These are phyloP conservation scores for Tinamus guttatus DNA, from an alignment of 2,113 vertebrate species.

Conservation along the genomic window DNA sequence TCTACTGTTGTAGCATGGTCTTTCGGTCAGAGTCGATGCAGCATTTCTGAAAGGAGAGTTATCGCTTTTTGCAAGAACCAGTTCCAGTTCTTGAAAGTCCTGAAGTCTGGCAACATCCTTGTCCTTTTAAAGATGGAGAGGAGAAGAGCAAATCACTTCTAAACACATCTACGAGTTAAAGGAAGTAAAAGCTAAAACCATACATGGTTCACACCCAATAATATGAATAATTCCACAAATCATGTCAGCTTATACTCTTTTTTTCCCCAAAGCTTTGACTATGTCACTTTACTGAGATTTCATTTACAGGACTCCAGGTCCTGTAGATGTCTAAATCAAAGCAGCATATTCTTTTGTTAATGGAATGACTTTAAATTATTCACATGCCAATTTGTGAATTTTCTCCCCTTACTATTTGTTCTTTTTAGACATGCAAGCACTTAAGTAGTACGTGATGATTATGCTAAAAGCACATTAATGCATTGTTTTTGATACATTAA, in stretches of 20 bases:
- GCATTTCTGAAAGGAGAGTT: slow-evolving; percentile 75
- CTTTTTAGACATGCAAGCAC: background rate
- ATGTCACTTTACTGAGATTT: background rate
- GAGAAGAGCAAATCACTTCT: background rate
- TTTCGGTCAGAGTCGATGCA: slow-evolving; percentile 67
- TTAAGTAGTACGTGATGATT: background rate
- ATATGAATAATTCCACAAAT: background rate
- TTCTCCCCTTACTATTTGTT: background rate
- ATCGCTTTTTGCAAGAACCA: slow-evolving; percentile 81
- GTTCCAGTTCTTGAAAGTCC: slow-evolving; percentile 92
- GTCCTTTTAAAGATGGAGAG: slow-evolving; percentile 77
- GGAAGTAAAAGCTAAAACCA: background rate
- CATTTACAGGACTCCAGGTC: background rate
- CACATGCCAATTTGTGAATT: background rate
- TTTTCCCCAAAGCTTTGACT: background rate
- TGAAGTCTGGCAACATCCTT: slow-evolving; percentile 90
- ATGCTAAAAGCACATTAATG: background rate
- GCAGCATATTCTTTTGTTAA: background rate
- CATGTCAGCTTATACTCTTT: too few relatives aligned
- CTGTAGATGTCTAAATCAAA: background rate
- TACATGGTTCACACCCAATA: background rate
- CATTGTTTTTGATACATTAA: background rate
- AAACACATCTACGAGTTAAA: background rate
- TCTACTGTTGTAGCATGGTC: slow-evolving; percentile 87
- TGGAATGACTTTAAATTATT: background rate